Percentiles rank a stretch among this genome's conserved stretches.
Conservation (phyloP, 2,797 vertebrate species). For the Ispidina lecontei region DNA sequence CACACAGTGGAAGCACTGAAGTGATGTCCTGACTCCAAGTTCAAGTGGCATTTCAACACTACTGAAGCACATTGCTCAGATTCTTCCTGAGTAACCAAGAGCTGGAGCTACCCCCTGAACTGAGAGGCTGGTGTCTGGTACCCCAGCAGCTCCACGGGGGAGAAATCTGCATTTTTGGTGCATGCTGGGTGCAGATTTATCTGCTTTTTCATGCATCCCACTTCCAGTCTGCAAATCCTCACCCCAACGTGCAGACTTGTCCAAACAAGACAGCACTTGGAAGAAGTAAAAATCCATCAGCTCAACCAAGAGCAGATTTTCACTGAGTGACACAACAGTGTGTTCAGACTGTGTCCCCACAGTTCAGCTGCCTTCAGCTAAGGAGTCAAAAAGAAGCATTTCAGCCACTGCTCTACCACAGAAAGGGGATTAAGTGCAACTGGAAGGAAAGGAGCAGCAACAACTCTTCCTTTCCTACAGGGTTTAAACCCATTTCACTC, state of each 20-base stretch:
- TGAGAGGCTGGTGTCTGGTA: not conserved
- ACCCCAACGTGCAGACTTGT: accelerated
- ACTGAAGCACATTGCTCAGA: not conserved
- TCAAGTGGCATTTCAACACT: not conserved
- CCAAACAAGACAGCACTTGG: not conserved
- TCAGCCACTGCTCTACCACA: accelerated
- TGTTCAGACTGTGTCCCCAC: not conserved
- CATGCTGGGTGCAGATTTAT: accelerated
- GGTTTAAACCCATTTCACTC: not conserved
- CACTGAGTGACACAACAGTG: accelerated
- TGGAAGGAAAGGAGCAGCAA: not conserved
- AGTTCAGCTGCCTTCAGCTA: not conserved
- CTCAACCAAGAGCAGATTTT: not conserved
- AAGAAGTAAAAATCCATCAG: accelerated
- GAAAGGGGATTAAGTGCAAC: not conserved
- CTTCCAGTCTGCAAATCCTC: not conserved
- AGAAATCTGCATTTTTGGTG: not conserved
- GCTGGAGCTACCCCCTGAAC: not conserved
- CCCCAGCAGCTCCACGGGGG: accelerated
- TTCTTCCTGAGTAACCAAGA: not conserved
- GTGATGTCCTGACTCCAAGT: not conserved
- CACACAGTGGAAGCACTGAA: not conserved
- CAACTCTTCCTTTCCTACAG: accelerated
- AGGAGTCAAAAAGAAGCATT: not conserved
- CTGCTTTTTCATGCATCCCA: not conserved